These are phyloP conservation scores for Sebastiscus albofasciatus DNA, from an alignment of 2,797 vertebrate species.

Conservation along the genomic window DNA sequence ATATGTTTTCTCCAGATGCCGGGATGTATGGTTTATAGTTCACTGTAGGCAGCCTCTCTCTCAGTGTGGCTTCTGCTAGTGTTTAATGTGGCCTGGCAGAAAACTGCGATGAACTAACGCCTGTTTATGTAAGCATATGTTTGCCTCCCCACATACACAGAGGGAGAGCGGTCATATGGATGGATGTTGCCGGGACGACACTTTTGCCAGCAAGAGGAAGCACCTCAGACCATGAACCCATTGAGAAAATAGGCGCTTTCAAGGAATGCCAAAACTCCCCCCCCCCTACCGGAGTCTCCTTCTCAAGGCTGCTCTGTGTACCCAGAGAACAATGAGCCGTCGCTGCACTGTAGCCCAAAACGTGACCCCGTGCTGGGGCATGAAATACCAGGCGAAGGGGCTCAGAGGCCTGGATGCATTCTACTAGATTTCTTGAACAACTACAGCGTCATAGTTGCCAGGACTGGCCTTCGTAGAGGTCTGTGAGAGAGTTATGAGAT, in stretches of 20 bases:
- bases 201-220: slow-evolving; percentile 48
- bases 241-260: slow-evolving; percentile 53
- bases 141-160: slow-evolving; percentile 24
- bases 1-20: slow-evolving; percentile 58
- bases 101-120: slow-evolving; percentile 41
- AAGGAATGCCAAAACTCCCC: slow-evolving; percentile 66
- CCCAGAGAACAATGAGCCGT: slow-evolving; percentile 69
- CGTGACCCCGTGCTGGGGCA: slow-evolving; percentile 26
- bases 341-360: slow-evolving; percentile 44
- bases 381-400: slow-evolving; percentile 45
- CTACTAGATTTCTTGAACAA: slow-evolving; percentile 43
- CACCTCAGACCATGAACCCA: slow-evolving; percentile 37
- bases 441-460: slow-evolving; percentile 18
- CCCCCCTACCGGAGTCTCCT: slow-evolving; percentile 5
- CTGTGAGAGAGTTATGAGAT: background rate
- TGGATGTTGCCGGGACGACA: slow-evolving; percentile 57
- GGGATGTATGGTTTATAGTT: slow-evolving; percentile 42
- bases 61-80: slow-evolving; percentile 33
- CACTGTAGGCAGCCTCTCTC: slow-evolving; percentile 28
- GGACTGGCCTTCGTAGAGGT: slow-evolving; percentile 6
- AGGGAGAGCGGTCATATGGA: slow-evolving; percentile 37
- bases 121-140: slow-evolving; percentile 54
- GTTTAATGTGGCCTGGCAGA: slow-evolving; percentile 56
- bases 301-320: slow-evolving; percentile 51
- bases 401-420: slow-evolving; percentile 41